These are phyloP conservation scores for Gobio gobio DNA, from an alignment of 2,113 vertebrate genomes.

Conservation along the genomic window DNA sequence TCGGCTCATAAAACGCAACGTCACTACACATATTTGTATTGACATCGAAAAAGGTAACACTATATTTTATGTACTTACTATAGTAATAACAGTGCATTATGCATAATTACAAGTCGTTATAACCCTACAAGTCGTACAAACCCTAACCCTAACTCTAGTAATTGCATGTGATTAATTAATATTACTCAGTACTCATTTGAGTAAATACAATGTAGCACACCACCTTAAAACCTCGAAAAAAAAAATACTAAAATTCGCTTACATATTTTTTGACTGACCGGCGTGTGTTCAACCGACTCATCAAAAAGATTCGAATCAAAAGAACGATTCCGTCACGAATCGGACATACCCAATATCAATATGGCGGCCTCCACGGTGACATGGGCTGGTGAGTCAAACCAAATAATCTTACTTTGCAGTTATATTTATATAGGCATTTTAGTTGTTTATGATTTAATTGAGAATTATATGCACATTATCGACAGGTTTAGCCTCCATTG, in stretches of 20 bases:
- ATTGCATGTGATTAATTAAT: too few relatives aligned
- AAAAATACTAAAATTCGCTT: not conserved
- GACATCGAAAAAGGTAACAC: not conserved
- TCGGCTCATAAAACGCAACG: not conserved
- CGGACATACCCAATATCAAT: constrained; percentile 15
- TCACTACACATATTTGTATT: not conserved
- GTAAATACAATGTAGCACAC: too few relatives aligned
- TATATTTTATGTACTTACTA: too few relatives aligned
- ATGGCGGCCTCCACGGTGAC: constrained; percentile 70
- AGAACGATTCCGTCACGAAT: not conserved
- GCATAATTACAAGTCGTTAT: too few relatives aligned
- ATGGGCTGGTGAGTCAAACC: constrained; percentile 65
- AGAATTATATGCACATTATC: not conserved
- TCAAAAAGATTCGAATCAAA: not conserved
- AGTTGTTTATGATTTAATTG: not conserved
- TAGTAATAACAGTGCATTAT: too few relatives aligned
- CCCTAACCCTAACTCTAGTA: too few relatives aligned
- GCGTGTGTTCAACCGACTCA: not conserved
- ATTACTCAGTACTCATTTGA: too few relatives aligned
- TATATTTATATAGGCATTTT: not conserved
- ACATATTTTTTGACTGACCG: not conserved
- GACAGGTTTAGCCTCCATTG: constrained; percentile 63
- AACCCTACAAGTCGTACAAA: too few relatives aligned
- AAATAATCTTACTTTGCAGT: not conserved
- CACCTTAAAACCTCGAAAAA: too few relatives aligned